phyloP scores from a whole-genome alignment of 2,113 vertebrate genomes.

The Helogale parvula region DNA sequence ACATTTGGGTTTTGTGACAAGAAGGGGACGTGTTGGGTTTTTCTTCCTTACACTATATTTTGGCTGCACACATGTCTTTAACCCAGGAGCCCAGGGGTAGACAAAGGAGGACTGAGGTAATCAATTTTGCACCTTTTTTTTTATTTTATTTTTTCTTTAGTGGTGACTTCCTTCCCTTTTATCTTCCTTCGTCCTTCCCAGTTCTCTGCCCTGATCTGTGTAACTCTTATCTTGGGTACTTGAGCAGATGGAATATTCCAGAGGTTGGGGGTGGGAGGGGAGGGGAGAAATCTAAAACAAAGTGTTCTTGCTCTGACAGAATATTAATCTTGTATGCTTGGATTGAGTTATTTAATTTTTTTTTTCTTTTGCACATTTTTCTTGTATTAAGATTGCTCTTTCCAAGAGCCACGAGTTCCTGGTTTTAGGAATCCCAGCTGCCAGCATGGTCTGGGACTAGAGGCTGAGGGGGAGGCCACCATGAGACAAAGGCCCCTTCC shows the following conservation, averaged over 20 bases:
- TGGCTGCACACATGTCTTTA: constrained; percentile 83
- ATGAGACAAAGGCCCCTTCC: constrained; percentile 14
- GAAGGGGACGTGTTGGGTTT: constrained; percentile 77
- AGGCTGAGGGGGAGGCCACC: constrained; percentile 24
- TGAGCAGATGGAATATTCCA: constrained; percentile 78
- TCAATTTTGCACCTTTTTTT: constrained; percentile 83
- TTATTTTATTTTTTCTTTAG: constrained; percentile 73
- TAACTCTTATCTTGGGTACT: constrained; percentile 85
- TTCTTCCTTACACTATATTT: constrained; percentile 78
- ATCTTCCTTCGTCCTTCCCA: constrained; percentile 70
- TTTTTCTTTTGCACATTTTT: constrained; percentile 87
- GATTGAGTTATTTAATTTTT: constrained; percentile 87
- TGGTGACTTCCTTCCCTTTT: constrained; percentile 80
- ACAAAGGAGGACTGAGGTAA: constrained; percentile 84
- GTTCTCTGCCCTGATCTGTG: constrained; percentile 75
- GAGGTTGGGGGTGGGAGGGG: constrained; percentile 62
- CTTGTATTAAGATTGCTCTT: constrained; percentile 85
- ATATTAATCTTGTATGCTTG: constrained; percentile 83
- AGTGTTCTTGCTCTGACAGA: constrained; percentile 81
- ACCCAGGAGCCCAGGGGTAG: constrained; percentile 84
- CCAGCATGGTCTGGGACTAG: constrained; percentile 73
- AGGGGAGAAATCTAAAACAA: constrained; percentile 77
- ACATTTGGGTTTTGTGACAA: constrained; percentile 71
- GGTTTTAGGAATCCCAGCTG: constrained; percentile 73
- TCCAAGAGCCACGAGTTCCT: constrained; percentile 82